Percentiles rank a stretch among this genome's conserved stretches.
These are phyloP conservation scores for Edolisoma coerulescens DNA, from an alignment of 2,113 vertebrate species.

Conservation along the genomic window DNA sequence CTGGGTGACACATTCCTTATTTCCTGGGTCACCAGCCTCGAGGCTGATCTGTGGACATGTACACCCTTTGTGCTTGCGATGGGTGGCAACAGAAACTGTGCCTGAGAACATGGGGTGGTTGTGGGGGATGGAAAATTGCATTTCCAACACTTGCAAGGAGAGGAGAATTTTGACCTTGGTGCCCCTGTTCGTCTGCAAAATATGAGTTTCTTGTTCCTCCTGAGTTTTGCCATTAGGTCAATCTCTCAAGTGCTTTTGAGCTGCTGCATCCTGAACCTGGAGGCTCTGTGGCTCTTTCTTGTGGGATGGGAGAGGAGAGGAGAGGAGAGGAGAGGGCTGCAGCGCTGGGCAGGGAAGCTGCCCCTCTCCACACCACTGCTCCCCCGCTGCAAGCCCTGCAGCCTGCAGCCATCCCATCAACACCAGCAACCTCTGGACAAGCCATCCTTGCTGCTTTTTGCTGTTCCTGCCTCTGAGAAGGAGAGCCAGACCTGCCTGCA, in stretches of 20 bases:
- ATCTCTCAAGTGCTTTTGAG: not conserved
- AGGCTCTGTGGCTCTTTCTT: not conserved
- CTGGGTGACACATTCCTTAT: not conserved
- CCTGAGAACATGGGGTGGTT: not conserved
- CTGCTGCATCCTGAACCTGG: not conserved
- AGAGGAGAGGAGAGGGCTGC: not conserved
- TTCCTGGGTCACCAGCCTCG: not conserved
- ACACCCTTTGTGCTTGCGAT: accelerated
- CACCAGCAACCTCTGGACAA: not conserved
- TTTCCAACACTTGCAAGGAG: accelerated
- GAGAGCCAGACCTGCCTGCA: not conserved
- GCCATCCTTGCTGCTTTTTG: accelerated
- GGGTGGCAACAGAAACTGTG: not conserved
- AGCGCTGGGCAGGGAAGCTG: not conserved
- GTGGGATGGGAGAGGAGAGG: not conserved
- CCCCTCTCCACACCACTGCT: not conserved
- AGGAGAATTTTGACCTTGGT: not conserved
- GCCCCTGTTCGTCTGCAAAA: not conserved
- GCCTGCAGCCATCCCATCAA: not conserved
- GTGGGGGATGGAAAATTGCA: accelerated
- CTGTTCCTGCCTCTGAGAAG: not conserved
- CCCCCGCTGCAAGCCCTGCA: not conserved
- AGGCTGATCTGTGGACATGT: not conserved
- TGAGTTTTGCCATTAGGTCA: not conserved
- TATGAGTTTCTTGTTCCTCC: not conserved